A percentile compares a stretch with the other conserved stretches of the same genome.
Evolutionary conservation across 2,113 vertebrate species (phyloP).

Genomic region (Physeter macrocephalus): DNA sequence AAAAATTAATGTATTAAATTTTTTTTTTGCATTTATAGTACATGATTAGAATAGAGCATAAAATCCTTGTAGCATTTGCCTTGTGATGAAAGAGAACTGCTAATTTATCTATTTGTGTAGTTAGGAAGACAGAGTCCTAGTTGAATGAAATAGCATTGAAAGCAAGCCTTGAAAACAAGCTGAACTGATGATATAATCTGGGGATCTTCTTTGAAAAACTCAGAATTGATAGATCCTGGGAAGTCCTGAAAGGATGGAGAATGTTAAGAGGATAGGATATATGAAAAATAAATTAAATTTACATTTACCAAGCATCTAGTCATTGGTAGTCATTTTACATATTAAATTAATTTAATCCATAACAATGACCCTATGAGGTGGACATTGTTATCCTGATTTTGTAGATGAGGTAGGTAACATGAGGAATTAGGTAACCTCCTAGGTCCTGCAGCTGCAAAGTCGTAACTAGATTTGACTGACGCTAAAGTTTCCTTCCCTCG

Average conservation of each 20-base stretch:
- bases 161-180: not conserved
- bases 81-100: not conserved
- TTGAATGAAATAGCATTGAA: conserved; percentile 13
- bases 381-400: not conserved
- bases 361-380: not conserved
- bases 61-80: not conserved
- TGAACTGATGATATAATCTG: not conserved
- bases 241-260: not conserved
- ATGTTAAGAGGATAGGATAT: not conserved
- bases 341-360: not conserved
- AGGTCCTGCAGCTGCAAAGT: not conserved
- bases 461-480: not conserved
- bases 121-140: conserved; percentile 17
- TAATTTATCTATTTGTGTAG: not conserved
- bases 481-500: not conserved
- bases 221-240: not conserved
- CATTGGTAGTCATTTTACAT: not conserved
- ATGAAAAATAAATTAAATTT: conserved; percentile 8
- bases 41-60: not conserved
- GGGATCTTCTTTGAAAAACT: not conserved
- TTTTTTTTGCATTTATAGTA: not conserved
- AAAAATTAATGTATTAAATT: not conserved
- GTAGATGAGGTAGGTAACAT: not conserved
- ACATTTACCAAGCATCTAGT: not conserved
- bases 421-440: not conserved